Evolutionary conservation across 2,888 invertebrate genomes (phyloP), one percentile per base, ranked within the genome.

Genomic region (Lasioglossum morio): DNA sequence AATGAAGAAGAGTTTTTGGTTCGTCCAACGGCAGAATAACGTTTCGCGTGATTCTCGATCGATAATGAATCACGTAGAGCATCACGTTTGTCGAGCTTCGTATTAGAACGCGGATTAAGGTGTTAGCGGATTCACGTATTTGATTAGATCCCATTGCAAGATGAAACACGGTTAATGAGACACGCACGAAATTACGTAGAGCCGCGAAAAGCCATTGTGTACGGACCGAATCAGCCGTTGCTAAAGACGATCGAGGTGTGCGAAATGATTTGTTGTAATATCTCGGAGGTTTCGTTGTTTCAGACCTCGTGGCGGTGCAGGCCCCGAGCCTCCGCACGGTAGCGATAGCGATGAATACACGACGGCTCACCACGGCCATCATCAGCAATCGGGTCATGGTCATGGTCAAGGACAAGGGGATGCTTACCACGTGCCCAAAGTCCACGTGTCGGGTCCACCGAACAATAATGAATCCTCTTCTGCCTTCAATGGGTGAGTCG

Each of bases 271-370:
- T 34, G 4, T 12, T 34, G 46, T 73, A 72, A 82, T 72, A 72
- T 76, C 40, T 72, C 40, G 34, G 34, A 72, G 66, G n/a, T 53
- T 8, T 34, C 27, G 40, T 14, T 69, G 37, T 90, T 94, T 73
- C 87, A 94, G 94, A 92, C 94, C 94, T 92, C 94, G 94, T 90
- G 92, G 93, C 88, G 93, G 93, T 87, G 93, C 93, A 88, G 93
- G 94, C 82, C 91, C 93, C 88, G 94, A 94, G 90, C 92, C 93
- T 89, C 88, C 92, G 91, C 94, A 92, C 73, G 94, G 94, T 88
- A 94, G 94, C 87, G 94, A 94, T 90, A 94, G 94, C 90, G 94
- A 94, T 94, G 94, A 94, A 86, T 94, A 94, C 85, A 89, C 93
- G 81, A 89, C 93, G 83, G 87, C 92, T 79, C 91, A 92, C 70